Evolutionary conservation across 2,888 invertebrate genomes (phyloP).

Genomic region (Microctonus aethiopoides): DNA sequence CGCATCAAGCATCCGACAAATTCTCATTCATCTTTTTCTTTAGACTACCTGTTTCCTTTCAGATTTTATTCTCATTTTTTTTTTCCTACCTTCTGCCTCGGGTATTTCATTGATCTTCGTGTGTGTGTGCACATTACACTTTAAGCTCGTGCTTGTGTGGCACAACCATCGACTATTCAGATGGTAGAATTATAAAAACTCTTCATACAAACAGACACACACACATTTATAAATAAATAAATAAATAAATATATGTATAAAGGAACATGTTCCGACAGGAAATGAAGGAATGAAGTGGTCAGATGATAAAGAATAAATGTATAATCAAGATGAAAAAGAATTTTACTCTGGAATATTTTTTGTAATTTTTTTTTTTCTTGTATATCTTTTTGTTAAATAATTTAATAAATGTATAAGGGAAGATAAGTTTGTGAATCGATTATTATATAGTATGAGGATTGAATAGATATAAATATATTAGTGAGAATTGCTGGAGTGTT

Average conservation of each 20-base stretch:
- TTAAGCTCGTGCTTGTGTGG: background rate
- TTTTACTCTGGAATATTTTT: background rate
- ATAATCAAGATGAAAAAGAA: background rate
- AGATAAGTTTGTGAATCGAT: background rate
- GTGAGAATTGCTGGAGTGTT: background rate
- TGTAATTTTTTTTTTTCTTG: background rate
- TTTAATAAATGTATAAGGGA: too few relatives aligned
- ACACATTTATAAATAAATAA: background rate
- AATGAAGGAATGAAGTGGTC: background rate
- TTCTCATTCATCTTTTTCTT: conserved; percentile 48
- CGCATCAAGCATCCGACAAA: conserved; percentile 1
- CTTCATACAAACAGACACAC: background rate
- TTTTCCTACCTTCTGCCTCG: conserved; percentile 34
- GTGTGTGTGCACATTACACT: conserved; percentile 1
- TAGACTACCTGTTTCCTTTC: conserved; percentile 46
- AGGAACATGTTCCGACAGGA: background rate
- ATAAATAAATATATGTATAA: background rate
- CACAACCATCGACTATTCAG: background rate
- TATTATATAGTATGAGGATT: background rate
- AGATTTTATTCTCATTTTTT: conserved; percentile 29
- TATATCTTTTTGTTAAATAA: too few relatives aligned
- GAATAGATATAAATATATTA: conserved; percentile 1
- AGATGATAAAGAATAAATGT: background rate
- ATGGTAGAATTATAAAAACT: background rate
- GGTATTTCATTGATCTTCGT: conserved; percentile 39